phyloP scores from a whole-genome alignment of 2,113 vertebrate species.

The Podocnemis expansa region DNA sequence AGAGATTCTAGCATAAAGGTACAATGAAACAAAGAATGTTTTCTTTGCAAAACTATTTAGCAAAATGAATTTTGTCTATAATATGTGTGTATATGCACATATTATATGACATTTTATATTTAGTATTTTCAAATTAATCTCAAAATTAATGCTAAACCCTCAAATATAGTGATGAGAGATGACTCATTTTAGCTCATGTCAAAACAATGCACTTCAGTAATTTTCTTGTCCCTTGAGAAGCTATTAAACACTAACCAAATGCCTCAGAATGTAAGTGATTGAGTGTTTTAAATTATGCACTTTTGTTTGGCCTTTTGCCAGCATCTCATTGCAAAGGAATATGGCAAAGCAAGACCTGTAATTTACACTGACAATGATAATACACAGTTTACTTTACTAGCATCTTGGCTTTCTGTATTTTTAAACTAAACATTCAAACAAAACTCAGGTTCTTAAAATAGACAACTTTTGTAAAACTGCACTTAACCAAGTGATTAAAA shows the following conservation, averaged over 20 bases:
- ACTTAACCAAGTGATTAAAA: conserved; percentile 47
- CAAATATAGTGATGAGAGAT: conserved; percentile 65
- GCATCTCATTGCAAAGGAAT: conserved; percentile 54
- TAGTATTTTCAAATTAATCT: conserved; percentile 59
- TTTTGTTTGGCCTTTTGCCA: conserved; percentile 74
- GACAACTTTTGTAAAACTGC: conserved; percentile 62
- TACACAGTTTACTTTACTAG: conserved; percentile 70
- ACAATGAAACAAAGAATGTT: background rate
- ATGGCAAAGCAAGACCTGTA: conserved; percentile 61
- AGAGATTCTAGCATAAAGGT: background rate
- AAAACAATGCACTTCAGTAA: conserved; percentile 79
- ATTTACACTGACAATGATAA: conserved; percentile 78
- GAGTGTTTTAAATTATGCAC: conserved; percentile 78
- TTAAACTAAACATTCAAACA: conserved; percentile 75
- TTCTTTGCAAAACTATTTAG: conserved; percentile 43
- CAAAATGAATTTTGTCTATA: conserved; percentile 21
- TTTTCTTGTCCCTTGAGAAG: conserved; percentile 77
- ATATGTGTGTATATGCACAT: conserved; percentile 6
- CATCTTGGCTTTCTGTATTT: conserved; percentile 64
- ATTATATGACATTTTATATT: conserved; percentile 49
- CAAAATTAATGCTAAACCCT: conserved; percentile 68
- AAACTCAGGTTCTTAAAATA: conserved; percentile 64
- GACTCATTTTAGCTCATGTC: conserved; percentile 74
- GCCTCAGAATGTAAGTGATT: conserved; percentile 74
- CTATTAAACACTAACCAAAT: conserved; percentile 80